Percentiles rank a stretch among this genome's conserved stretches.
These are phyloP conservation scores for Alviniconcha marisindica DNA, from an alignment of 1,140 invertebrate genomes.

Conservation along the genomic window DNA sequence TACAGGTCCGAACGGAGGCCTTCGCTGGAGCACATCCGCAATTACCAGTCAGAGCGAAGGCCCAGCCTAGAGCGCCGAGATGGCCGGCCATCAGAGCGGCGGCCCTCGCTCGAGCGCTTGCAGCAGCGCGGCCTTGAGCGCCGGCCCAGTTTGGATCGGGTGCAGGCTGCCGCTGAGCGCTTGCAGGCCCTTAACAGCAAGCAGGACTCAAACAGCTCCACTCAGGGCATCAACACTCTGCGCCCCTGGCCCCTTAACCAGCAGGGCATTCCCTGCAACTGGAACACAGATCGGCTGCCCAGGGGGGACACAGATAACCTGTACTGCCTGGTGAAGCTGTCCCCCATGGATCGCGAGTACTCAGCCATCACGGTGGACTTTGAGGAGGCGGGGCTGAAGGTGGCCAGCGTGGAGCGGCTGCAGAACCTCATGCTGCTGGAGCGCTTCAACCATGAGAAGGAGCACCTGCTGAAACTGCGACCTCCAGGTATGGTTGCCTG, in stretches of 20 bases:
- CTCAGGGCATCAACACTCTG: constrained; percentile 17
- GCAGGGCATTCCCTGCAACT: constrained; percentile 12
- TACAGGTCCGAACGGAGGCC: background rate
- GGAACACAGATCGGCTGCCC: background rate
- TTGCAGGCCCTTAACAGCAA: background rate
- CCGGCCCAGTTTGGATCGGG: background rate
- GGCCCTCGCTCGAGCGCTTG: background rate
- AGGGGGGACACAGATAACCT: background rate
- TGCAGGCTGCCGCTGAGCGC: background rate
- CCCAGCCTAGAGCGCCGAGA: background rate
- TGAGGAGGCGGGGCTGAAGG: constrained; percentile 52
- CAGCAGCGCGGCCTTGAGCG: background rate
- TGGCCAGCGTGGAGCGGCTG: constrained; percentile 57
- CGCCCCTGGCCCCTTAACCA: constrained; percentile 6
- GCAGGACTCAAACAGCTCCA: background rate
- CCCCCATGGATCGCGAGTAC: constrained; percentile 49
- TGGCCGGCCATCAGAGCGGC: background rate
- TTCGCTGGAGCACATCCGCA: background rate
- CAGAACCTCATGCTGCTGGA: constrained; percentile 57
- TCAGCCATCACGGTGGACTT: constrained; percentile 60
- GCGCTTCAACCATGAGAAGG: constrained; percentile 59
- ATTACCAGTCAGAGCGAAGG: background rate
- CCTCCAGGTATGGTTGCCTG: constrained; percentile 36
- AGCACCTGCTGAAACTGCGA: constrained; percentile 48
- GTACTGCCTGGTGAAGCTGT: constrained; percentile 7